Conservation (phyloP, 2,113 vertebrate genomes). For the Saguinus midas region DNA sequence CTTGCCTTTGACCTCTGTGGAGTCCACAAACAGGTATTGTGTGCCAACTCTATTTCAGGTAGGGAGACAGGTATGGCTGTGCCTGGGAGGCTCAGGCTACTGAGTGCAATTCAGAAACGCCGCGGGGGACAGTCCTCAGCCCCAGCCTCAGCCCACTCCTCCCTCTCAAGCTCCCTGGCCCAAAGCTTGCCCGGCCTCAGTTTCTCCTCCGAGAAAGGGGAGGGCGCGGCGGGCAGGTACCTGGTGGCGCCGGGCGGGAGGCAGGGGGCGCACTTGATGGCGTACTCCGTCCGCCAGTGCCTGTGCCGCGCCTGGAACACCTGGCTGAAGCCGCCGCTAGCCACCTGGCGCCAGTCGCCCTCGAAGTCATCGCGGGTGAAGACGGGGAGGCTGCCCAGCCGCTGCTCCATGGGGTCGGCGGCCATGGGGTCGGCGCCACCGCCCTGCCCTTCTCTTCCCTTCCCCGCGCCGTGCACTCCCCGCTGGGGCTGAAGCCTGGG, state of each 20-base stretch:
- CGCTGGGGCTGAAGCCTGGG: too few species aligned
- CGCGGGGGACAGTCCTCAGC: neutral
- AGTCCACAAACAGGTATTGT: neutral
- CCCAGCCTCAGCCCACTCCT: neutral
- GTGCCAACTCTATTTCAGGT: neutral
- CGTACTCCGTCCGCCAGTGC: slow-evolving; percentile 84
- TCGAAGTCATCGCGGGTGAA: slow-evolving; percentile 90
- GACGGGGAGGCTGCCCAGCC: slow-evolving; percentile 64
- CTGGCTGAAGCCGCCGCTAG: slow-evolving; percentile 85
- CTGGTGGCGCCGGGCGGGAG: slow-evolving; percentile 81
- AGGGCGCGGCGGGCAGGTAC: slow-evolving; percentile 51
- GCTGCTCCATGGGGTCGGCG: neutral
- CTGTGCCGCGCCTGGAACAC: slow-evolving; percentile 90
- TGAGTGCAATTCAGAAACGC: neutral
- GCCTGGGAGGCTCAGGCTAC: neutral
- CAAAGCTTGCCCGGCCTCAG: neutral
- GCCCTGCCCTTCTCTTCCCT: accelerated
- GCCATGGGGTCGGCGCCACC: neutral
- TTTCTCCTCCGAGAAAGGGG: neutral
- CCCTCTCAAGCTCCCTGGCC: too few species aligned
- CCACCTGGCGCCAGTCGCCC: slow-evolving; percentile 85
- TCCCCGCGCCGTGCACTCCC: accelerated
- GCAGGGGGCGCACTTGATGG: slow-evolving; percentile 84
- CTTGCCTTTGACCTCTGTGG: neutral
- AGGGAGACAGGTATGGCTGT: neutral